Base-by-base conservation (phyloP, 1,140 invertebrate species). In the Subanguina moxae region DNA sequence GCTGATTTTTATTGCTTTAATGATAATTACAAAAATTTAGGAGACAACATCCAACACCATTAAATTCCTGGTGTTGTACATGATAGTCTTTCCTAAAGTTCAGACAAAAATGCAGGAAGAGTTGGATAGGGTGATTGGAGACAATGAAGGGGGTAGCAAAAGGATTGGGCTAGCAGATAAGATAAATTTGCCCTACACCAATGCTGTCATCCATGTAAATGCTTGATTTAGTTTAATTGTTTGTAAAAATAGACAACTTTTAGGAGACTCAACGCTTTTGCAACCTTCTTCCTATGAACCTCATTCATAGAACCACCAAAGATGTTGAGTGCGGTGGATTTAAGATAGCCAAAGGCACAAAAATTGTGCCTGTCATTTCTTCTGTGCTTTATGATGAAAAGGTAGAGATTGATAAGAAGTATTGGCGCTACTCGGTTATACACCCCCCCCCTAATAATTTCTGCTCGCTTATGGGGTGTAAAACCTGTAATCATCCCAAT, bases 11-110 rank as follows among this genome's bases (percentile, higher is more conserved):
- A 45, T 45, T 45, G 43, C 23, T 52, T 38, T 38, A 38, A 38
- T 5, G 32, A 45, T 45, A 13, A 11, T 45, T 45, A 13, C 11
- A 1, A n/a, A 27, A 25, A 42, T 70, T 52, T 17, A 71, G n/a
- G 93, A 95, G 79, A 94, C 92, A 0, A 90, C 91, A 0, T 83
- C 91, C 25, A 88, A 89, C 0, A 90, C 91, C 0, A 78, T 95
- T 11, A 86, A 89, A 11, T 95, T 92, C 91, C 89, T 91, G 72
- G 83, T 93, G 11, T 84, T 94, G 9, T 89, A 89, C 67, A 87
- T 94, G 85, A 88, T 90, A 0, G 83, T 87, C 28, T 82, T 91
- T 84, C 89, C 88, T 13, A 84, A 88, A 1, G 86, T 89, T 45
- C 88, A 90, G 84, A 85, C 77, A 13, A 64, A 65, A 58, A 21